Conservation (phyloP, 2,797 vertebrate species). For the Pseudocheirus occidentalis region DNA sequence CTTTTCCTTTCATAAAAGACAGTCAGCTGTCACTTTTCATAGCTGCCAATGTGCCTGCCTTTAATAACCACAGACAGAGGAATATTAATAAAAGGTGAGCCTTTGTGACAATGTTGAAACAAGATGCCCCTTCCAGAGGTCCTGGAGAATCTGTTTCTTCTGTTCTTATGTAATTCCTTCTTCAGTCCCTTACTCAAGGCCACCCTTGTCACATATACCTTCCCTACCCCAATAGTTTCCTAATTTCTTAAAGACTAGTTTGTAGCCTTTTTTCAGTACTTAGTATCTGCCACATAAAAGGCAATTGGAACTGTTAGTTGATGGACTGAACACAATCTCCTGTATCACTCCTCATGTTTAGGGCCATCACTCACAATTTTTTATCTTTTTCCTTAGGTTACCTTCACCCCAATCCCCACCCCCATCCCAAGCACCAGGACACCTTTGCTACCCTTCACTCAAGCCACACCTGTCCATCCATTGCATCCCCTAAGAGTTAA, state of each 20-base stretch:
- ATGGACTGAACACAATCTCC: background rate
- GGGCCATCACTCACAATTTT: background rate
- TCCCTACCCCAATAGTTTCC: background rate
- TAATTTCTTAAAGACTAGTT: background rate
- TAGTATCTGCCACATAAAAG: background rate
- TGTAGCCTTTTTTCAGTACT: background rate
- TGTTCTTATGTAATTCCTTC: background rate
- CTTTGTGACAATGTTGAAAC: too few species aligned
- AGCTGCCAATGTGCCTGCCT: background rate
- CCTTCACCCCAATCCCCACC: background rate
- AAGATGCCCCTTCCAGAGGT: background rate
- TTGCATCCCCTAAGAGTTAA: background rate
- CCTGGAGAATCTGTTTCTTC: background rate
- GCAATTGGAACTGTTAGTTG: background rate
- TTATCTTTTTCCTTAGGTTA: background rate
- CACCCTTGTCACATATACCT: background rate
- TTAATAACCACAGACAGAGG: fast-evolving
- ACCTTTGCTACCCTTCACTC: background rate
- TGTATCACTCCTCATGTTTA: background rate
- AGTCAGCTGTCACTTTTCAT: fast-evolving
- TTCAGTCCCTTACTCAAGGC: background rate
- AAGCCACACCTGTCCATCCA: background rate
- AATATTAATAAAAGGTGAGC: background rate
- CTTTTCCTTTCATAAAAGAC: background rate
- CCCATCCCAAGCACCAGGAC: background rate